Conservation (phyloP, 2,797 vertebrate species). For the Ctenopoma kingsleyae region DNA sequence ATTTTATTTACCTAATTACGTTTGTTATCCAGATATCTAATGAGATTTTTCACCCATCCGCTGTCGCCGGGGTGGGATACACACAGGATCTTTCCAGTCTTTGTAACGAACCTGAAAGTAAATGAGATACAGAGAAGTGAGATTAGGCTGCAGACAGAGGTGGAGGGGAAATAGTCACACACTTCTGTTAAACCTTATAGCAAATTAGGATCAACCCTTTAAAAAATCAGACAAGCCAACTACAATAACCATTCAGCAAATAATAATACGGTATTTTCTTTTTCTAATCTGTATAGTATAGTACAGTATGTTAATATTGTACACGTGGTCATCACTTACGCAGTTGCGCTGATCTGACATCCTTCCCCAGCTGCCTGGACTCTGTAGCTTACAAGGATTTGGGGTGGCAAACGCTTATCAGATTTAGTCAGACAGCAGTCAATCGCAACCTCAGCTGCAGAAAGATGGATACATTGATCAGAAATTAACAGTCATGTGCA, state of each 20-base stretch:
- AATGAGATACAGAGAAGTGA: conserved; percentile 9
- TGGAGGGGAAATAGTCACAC: too few relatives aligned
- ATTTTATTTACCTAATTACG: conserved; percentile 29
- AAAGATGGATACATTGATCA: neutral
- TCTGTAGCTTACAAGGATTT: conserved; percentile 5
- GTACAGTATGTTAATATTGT: neutral
- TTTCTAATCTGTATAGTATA: neutral
- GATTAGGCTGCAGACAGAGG: neutral
- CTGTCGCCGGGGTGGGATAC: conserved; percentile 15
- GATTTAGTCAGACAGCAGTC: conserved; percentile 60
- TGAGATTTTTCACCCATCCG: conserved; percentile 28
- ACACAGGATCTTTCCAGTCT: conserved; percentile 15
- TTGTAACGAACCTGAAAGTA: conserved; percentile 51
- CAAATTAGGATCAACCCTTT: too few relatives aligned
- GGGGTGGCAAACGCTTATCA: conserved; percentile 1
- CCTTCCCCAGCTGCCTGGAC: conserved; percentile 59
- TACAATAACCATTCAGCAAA: neutral
- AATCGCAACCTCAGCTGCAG: conserved; percentile 46
- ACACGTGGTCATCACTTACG: conserved; percentile 37
- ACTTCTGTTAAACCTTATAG: neutral
- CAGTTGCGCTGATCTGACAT: conserved; percentile 57
- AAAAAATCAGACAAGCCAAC: too few relatives aligned
- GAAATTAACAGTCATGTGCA: neutral
- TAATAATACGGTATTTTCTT: neutral
- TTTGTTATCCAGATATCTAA: conserved; percentile 21